A percentile compares a stretch with the other conserved stretches of the same genome.
phyloP scores from a whole-genome alignment of 2,888 invertebrate species.

The Sericinus montela region DNA sequence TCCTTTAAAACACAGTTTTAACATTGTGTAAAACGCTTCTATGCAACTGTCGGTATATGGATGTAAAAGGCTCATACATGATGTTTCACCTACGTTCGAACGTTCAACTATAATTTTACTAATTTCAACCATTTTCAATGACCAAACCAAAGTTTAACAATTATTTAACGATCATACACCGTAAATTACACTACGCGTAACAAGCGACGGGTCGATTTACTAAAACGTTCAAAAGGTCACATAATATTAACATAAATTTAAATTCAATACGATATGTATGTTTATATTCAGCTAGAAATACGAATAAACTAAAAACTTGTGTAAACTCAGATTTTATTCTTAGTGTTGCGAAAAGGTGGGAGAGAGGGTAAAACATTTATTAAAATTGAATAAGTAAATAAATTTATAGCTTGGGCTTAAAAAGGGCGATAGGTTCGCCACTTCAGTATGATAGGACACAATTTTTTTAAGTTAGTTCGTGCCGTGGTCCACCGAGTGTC shows the following conservation, averaged over 20 bases:
- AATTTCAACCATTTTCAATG: slow-evolving; percentile 54
- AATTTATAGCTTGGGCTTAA: too few relatives aligned
- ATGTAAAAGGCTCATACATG: slow-evolving; percentile 52
- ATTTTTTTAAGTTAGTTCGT: too few relatives aligned
- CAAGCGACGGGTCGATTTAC: not conserved
- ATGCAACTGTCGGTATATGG: slow-evolving; percentile 55
- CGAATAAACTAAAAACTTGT: too few relatives aligned
- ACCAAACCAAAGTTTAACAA: not conserved
- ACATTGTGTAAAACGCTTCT: slow-evolving; percentile 43
- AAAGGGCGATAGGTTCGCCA: too few relatives aligned
- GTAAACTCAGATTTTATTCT: too few relatives aligned
- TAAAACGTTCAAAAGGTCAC: slow-evolving; percentile 18
- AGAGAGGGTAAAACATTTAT: too few relatives aligned
- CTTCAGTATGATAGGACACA: too few relatives aligned
- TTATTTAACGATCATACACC: too few relatives aligned
- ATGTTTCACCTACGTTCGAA: slow-evolving; percentile 26
- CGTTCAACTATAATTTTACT: slow-evolving; percentile 50
- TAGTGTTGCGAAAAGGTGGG: too few relatives aligned
- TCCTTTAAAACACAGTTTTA: slow-evolving; percentile 40
- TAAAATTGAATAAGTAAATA: too few relatives aligned
- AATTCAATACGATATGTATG: slow-evolving; percentile 14
- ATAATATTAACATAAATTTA: slow-evolving; percentile 20
- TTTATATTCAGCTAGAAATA: not conserved
- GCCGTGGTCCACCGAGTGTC: too few relatives aligned
- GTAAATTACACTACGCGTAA: not conserved